These are phyloP conservation scores for Falcunculus frontatus DNA, from an alignment of 2,113 vertebrate genomes.

Conservation along the genomic window DNA sequence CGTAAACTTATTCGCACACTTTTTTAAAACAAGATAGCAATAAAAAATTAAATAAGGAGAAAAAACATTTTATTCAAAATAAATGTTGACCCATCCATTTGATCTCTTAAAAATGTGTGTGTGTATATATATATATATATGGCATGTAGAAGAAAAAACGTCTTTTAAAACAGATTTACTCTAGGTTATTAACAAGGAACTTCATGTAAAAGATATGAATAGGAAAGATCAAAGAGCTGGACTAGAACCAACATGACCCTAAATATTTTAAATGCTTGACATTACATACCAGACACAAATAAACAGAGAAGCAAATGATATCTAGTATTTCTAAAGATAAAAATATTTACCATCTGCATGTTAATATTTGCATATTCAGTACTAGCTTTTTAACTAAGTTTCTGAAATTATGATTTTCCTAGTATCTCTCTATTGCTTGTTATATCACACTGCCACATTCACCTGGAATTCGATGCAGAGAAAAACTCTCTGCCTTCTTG, in stretches of 20 bases:
- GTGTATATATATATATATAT: background rate
- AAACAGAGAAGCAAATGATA: constrained; percentile 8
- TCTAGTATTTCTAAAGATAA: background rate
- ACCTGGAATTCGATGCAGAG: background rate
- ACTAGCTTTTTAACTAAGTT: background rate
- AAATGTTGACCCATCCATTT: background rate
- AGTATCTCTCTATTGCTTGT: background rate
- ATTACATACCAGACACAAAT: constrained; percentile 7
- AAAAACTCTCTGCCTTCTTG: background rate
- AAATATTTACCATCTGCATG: background rate
- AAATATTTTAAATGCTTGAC: constrained; percentile 39
- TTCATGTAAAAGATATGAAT: background rate
- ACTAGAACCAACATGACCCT: background rate
- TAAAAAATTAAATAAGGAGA: background rate
- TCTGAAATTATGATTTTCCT: background rate
- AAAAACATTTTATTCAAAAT: background rate
- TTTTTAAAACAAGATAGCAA: background rate
- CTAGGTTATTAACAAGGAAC: background rate
- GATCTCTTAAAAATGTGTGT: background rate
- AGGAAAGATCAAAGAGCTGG: constrained; percentile 29
- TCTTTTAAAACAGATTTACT: background rate
- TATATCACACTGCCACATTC: background rate
- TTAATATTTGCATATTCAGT: background rate
- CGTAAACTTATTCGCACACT: background rate
- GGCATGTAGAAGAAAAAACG: background rate